Percentiles rank a stretch among this genome's conserved stretches.
phyloP scores from a whole-genome alignment of 1,140 invertebrate genomes.

The Drosophila suzukii region DNA sequence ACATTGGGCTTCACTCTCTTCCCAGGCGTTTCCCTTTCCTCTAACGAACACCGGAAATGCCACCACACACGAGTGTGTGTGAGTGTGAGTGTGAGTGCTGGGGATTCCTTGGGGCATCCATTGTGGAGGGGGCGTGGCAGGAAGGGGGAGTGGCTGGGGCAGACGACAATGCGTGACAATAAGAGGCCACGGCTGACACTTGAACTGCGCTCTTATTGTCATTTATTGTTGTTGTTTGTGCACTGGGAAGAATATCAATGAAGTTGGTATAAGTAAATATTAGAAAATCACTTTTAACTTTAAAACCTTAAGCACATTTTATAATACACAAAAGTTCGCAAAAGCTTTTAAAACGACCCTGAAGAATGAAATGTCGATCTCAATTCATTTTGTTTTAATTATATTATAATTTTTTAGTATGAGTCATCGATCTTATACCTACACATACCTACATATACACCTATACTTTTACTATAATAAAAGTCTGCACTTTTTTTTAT shows the following conservation, averaged over 20 bases:
- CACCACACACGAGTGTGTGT: slow-evolving; percentile 60
- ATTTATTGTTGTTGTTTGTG: slow-evolving; percentile 69
- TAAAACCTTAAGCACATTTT: too few relatives aligned
- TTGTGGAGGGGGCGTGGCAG: slow-evolving; percentile 20
- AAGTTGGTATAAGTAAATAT: not conserved
- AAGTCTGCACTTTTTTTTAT: too few relatives aligned
- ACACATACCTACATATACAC: too few relatives aligned
- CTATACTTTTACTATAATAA: too few relatives aligned
- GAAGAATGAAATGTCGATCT: too few relatives aligned
- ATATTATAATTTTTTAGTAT: too few relatives aligned
- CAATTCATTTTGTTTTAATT: too few relatives aligned
- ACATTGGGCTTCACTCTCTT: slow-evolving; percentile 59
- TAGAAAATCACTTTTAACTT: too few relatives aligned
- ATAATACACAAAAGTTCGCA: too few relatives aligned
- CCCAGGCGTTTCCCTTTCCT: slow-evolving; percentile 49
- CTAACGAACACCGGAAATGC: slow-evolving; percentile 74
- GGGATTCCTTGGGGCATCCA: slow-evolving; percentile 77
- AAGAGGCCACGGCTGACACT: slow-evolving; percentile 81
- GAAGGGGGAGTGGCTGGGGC: slow-evolving; percentile 5
- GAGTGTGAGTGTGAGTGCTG: slow-evolving; percentile 24
- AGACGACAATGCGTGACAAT: slow-evolving; percentile 77
- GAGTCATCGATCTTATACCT: too few relatives aligned
- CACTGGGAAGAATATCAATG: slow-evolving; percentile 9
- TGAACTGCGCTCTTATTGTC: slow-evolving; percentile 82
- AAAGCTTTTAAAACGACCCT: too few relatives aligned